Base-by-base conservation (phyloP, 2,113 vertebrate species). In the Seriola quinqueradiata region DNA sequence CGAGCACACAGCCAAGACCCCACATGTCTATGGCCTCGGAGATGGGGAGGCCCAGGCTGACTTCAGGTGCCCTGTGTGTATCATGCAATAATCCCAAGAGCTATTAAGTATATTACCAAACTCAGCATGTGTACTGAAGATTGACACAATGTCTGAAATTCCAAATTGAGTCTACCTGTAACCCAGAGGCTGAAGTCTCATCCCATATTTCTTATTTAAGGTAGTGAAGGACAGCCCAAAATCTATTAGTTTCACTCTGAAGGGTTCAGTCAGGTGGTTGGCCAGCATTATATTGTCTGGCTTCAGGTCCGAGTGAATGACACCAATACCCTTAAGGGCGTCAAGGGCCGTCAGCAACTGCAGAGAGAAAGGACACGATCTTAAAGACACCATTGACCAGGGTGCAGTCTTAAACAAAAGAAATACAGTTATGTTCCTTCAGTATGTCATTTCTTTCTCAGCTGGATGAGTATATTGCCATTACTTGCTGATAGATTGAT, bases 241-340 rank as follows among this genome's bases (percentile, higher is more conserved):
- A 17, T 70, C 79, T 9, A 57, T 54, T 13, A 76, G 25, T n/a
- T 82, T 82, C 1, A 76, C 11, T 2, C 58, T 57, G 58, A 70
- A 57, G 13, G 65, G 66, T 4, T 64, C 3, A 3, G 5, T 11
- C 10, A 11, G 4, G 1, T 75, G 55, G 46, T 75, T n/a, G 0
- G 9, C 21, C 46, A 76, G 38, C 79, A 76, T 76, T 34, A 82
- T n/a, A 5, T 65, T 76, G 1, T 70, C 66, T 16, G 23, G 14
- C 28, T 76, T 82, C 4, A 82, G 28, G 58, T 72, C 50, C 0
- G 38, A 7, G 52, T 66, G 52, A n/a, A 73, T 14, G 13, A 72
- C 40, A 7, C 61, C 52, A 4, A 65, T 71, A 4, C 2, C 14
- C 16, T 46, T 66, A 12, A 73, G 50, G 14, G 61, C 50, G 0